A percentile compares a stretch with the other conserved stretches of the same genome.
Conservation (phyloP, 2,888 invertebrate genomes). For the Pardosa pseudoannulata region DNA sequence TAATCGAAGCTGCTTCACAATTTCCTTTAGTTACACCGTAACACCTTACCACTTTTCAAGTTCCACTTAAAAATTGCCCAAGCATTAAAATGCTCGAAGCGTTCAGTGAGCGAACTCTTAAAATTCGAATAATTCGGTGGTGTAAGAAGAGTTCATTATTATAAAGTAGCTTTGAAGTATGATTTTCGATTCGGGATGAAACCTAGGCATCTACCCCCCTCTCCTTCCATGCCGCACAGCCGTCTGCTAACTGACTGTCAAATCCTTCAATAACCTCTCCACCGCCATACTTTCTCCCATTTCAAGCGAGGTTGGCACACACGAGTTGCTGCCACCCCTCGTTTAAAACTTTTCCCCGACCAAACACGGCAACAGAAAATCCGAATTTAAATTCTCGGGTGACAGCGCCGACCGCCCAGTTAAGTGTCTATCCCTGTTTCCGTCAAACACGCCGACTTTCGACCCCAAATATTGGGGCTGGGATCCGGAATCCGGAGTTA, state of each 20-base stretch:
- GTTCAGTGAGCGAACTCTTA: no score
- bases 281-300: background rate
- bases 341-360: slow-evolving; percentile 43
- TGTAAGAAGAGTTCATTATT: no score
- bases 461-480: slow-evolving; percentile 61
- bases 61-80: no score
- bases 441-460: slow-evolving; percentile 33
- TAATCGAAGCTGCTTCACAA: no score
- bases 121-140: no score
- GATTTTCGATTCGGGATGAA: no score
- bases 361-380: background rate
- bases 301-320: background rate
- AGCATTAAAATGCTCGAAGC: no score
- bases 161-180: no score
- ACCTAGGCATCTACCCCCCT: no score
- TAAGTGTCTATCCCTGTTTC: slow-evolving; percentile 53
- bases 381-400: slow-evolving; percentile 51
- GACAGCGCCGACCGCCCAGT: slow-evolving; percentile 2
- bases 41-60: no score
- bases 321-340: slow-evolving; percentile 6
- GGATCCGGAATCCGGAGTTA: slow-evolving; percentile 19
- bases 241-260: slow-evolving; percentile 13
- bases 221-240: no score
- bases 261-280: background rate
- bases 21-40: no score